Evolutionary conservation across 2,113 vertebrate species (phyloP).

Genomic region (Ia io): DNA sequence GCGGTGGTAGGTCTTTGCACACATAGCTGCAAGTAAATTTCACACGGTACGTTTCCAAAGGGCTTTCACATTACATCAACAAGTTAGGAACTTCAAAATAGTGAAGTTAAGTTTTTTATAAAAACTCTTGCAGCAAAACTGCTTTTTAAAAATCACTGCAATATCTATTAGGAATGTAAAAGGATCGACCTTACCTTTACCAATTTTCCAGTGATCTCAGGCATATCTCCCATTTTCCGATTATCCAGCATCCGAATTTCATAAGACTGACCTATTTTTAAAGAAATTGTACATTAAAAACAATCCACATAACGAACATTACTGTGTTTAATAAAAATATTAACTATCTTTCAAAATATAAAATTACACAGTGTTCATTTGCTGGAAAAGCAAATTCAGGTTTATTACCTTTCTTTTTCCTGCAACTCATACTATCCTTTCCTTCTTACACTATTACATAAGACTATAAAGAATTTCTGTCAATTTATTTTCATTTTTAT

Average conservation of each 20-base stretch:
- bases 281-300: constrained; percentile 54
- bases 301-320: background rate
- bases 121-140: background rate
- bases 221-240: constrained; percentile 91
- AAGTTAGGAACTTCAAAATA: background rate
- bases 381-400: background rate
- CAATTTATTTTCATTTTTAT: background rate
- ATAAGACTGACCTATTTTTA: constrained; percentile 92
- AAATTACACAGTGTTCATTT: background rate
- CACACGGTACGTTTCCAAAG: background rate
- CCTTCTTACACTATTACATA: background rate
- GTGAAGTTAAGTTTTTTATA: background rate
- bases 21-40: background rate
- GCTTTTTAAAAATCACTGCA: background rate
- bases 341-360: background rate
- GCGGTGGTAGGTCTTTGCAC: background rate
- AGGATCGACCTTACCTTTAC: constrained; percentile 88
- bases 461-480: background rate
- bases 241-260: constrained; percentile 96
- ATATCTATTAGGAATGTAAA: background rate
- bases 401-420: background rate
- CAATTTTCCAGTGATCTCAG: constrained; percentile 92
- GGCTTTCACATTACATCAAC: background rate
- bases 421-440: background rate
- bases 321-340: constrained; percentile 12